These are phyloP conservation scores for Oceanodroma tethys DNA, from an alignment of 2,113 vertebrate species.

Conservation along the genomic window DNA sequence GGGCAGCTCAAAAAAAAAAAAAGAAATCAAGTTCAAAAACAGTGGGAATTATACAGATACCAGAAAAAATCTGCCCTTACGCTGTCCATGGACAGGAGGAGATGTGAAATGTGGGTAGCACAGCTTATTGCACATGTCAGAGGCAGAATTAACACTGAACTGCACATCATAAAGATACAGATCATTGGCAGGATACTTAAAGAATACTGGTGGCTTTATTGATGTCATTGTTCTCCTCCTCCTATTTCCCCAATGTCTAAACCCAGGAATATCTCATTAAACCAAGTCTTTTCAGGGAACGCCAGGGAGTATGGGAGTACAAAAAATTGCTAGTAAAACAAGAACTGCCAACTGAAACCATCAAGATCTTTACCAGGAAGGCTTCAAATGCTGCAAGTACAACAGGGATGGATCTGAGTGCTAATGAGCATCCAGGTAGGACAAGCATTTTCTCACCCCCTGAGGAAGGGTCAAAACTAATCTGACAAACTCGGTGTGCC, in stretches of 20 bases:
- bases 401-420: constrained; percentile 10
- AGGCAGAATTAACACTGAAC: neutral
- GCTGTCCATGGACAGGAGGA: neutral
- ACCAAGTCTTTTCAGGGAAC: constrained; percentile 26
- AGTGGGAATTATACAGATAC: neutral
- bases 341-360: constrained; percentile 21
- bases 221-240: constrained; percentile 60
- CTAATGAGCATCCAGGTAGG: constrained; percentile 55
- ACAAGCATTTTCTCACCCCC: constrained; percentile 6
- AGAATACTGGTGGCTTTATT: constrained; percentile 33
- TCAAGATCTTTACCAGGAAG: constrained; percentile 61
- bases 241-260: constrained; percentile 23
- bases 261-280: constrained; percentile 63
- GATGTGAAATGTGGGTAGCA: neutral
- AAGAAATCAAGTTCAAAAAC: neutral
- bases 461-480: constrained; percentile 47
- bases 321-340: constrained; percentile 51
- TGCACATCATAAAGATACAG: neutral
- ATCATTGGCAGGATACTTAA: neutral
- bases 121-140: neutral
- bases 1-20: neutral
- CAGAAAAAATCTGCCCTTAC: neutral
- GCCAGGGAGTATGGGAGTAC: neutral
- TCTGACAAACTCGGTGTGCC: constrained; percentile 24
- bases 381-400: constrained; percentile 39